Evolutionary conservation across 2,113 vertebrate genomes (phyloP), one percentile per base, ranked within the genome.

Genomic region (Oreochromis aureus): DNA sequence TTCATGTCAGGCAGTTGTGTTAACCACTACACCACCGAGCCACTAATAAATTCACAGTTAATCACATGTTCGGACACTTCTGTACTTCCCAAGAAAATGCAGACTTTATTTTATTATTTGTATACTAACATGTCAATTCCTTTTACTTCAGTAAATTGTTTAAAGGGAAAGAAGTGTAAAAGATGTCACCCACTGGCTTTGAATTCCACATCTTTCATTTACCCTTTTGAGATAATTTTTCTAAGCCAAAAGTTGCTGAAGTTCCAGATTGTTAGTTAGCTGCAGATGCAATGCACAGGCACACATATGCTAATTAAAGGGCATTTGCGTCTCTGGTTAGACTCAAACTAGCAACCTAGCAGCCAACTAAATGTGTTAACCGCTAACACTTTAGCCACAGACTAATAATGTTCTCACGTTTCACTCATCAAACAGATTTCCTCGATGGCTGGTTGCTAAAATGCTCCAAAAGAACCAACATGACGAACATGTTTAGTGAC

Each of bases 211-310:
- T 13, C 63, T 69, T 69, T 39, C 63, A 69, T 69, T 39, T 69
- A 69, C 34, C 13, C 34, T 69, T 69, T 8, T 73, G 13, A 46
- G 39, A 46, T 46, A 3, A 73, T 73, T 73, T 73, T 73, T 73
- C 7, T 16, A 16, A 44, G n/a, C n/a, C 66, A 2, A 71, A 71
- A 0, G 12, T 71, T 71, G 0, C 39, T 71, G 39, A 16, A 71
- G 36, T 71, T 12, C 66, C n/a, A 71, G 19, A 22, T 71, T 44
- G n/a, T 16, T 44, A 27, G 39, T 44, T 0, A 44, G 66, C 66
- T 69, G 41, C 34, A 39, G 19, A 69, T 41, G 63, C 19, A 39
- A 66, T 66, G 34, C 61, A 39, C 34, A 66, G 61, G 11, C 1
- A 2, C 19, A 69, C 10, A 1, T 8, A 66, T 69, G 63, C 63